Conservation (phyloP, 1,140 invertebrate genomes). For the Drosophila nebulosa region DNA sequence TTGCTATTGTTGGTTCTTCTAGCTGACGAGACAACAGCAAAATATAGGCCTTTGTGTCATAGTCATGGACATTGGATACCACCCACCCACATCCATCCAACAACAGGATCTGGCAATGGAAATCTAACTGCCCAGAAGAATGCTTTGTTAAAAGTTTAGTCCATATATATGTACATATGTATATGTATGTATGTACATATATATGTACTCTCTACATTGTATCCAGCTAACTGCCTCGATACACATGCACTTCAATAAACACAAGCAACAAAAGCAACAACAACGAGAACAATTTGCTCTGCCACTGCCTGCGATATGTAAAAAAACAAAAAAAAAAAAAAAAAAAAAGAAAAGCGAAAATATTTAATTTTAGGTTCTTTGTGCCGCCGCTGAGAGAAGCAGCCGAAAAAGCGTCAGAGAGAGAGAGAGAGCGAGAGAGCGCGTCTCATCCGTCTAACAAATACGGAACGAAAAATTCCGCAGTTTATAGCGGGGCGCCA, state of each 20-base stretch:
- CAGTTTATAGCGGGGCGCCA: background rate
- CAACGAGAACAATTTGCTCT: slow-evolving; percentile 53
- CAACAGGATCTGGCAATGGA: background rate
- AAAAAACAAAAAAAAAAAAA: slow-evolving; percentile 32
- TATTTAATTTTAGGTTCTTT: slow-evolving; percentile 80
- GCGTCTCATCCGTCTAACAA: slow-evolving; percentile 13
- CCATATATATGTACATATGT: background rate
- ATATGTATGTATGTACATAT: background rate
- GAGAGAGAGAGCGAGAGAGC: slow-evolving; percentile 9
- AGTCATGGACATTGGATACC: slow-evolving; percentile 30
- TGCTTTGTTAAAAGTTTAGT: slow-evolving; percentile 1
- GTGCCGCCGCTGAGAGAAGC: slow-evolving; percentile 44
- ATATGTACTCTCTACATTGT: slow-evolving; percentile 1
- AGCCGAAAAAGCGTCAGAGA: slow-evolving; percentile 26
- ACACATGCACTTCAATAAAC: slow-evolving; percentile 58
- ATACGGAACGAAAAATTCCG: slow-evolving; percentile 14
- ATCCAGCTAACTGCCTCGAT: slow-evolving; percentile 38
- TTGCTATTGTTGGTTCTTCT: slow-evolving; percentile 13
- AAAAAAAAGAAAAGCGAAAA: slow-evolving; percentile 56
- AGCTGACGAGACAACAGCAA: slow-evolving; percentile 18
- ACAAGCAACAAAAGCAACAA: slow-evolving; percentile 26
- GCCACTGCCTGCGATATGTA: slow-evolving; percentile 72
- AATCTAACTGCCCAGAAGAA: background rate
- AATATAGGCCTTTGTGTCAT: slow-evolving; percentile 74
- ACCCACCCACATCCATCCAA: background rate